These are phyloP conservation scores for Archegozetes longisetosus DNA, from an alignment of 1,140 invertebrate genomes.

Conservation along the genomic window DNA sequence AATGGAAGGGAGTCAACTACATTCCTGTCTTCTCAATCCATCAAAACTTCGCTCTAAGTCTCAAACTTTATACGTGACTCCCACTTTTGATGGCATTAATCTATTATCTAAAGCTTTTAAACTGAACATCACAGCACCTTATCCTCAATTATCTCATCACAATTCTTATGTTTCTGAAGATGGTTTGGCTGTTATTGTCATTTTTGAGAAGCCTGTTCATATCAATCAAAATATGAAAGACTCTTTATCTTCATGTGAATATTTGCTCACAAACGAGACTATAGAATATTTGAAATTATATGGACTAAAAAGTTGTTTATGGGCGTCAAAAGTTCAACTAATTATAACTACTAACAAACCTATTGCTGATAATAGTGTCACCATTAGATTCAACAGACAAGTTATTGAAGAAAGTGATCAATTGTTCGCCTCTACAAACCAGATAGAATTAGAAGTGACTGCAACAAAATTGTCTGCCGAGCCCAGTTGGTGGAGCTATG, in stretches of 20 bases:
- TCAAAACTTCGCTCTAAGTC: background rate
- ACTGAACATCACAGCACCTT: conserved; percentile 4
- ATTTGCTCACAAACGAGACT: conserved; percentile 18
- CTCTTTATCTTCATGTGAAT: conserved; percentile 5
- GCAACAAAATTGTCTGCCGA: conserved; percentile 14
- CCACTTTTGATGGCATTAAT: conserved; percentile 15
- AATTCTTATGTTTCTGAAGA: conserved; percentile 17
- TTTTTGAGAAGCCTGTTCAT: conserved; percentile 21
- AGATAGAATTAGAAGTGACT: conserved; percentile 13
- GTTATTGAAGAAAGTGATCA: conserved; percentile 19
- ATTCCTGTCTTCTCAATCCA: conserved; percentile 4
- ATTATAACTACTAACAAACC: conserved; percentile 19
- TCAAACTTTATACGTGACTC: conserved; percentile 4
- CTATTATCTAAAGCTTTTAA: conserved; percentile 1
- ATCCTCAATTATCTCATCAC: conserved; percentile 9
- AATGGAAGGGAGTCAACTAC: background rate
- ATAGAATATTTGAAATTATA: conserved; percentile 16
- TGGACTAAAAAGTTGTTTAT: conserved; percentile 16
- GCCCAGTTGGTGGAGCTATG: conserved; percentile 18
- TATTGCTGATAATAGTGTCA: conserved; percentile 17
- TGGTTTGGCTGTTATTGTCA: conserved; percentile 19
- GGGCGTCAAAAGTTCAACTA: conserved; percentile 22
- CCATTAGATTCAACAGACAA: conserved; percentile 16
- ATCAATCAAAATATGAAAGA: background rate
- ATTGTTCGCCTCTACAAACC: conserved; percentile 16